A percentile compares a stretch with the other conserved stretches of the same genome.
phyloP scores from a whole-genome alignment of 1,140 invertebrate species.

The Leptinotarsa undecemlineata region DNA sequence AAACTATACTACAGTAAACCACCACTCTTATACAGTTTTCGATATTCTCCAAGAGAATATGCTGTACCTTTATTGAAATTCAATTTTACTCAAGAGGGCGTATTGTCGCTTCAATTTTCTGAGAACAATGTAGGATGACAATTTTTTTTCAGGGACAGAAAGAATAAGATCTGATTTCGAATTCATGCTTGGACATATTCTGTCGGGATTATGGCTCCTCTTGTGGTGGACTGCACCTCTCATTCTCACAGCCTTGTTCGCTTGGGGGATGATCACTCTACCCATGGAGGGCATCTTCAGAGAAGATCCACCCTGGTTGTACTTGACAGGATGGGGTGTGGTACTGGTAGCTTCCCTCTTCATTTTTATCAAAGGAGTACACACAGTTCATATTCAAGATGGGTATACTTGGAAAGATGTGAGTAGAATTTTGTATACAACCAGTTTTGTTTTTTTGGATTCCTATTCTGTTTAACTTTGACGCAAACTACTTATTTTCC shows the following conservation, averaged over 20 bases:
- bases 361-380: conserved; percentile 55
- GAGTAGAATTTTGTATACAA: conserved; percentile 33
- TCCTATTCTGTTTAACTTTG: too few species aligned
- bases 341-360: conserved; percentile 54
- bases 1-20: too few species aligned
- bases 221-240: conserved; percentile 58
- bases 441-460: too few species aligned
- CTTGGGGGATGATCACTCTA: conserved; percentile 54
- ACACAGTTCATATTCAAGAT: conserved; percentile 47
- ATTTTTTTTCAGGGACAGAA: conserved; percentile 52
- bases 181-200: conserved; percentile 59
- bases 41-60: too few species aligned
- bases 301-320: conserved; percentile 55
- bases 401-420: conserved; percentile 51
- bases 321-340: conserved; percentile 55
- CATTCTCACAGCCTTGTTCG: conserved; percentile 53
- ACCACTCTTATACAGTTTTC: too few species aligned
- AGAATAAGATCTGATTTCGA: conserved; percentile 60
- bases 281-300: conserved; percentile 36
- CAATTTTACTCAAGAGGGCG: too few species aligned
- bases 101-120: too few species aligned
- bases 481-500: too few species aligned
- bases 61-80: too few species aligned
- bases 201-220: conserved; percentile 56
- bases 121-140: not conserved